Conservation (phyloP, 2,888 invertebrate genomes). For the Melipona beecheii region DNA sequence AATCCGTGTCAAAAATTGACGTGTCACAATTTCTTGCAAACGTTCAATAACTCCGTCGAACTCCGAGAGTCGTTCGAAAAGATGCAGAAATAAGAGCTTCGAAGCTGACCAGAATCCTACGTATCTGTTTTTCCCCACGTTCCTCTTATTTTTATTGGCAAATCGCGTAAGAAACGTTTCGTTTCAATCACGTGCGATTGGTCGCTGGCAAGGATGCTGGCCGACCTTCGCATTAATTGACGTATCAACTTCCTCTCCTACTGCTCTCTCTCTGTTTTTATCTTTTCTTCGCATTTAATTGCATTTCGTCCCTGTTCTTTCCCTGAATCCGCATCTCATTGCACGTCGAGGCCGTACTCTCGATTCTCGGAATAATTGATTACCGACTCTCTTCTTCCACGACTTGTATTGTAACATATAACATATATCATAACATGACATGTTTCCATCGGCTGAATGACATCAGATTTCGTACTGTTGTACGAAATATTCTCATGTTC, state of each 20-base stretch:
- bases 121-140: neutral
- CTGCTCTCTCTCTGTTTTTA: constrained; percentile 22
- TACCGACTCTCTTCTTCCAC: too few relatives aligned
- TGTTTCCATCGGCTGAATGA: neutral
- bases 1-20: too few relatives aligned
- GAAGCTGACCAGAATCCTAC: neutral
- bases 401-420: neutral
- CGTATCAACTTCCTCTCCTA: constrained; percentile 6
- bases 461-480: too few relatives aligned
- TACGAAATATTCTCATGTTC: too few relatives aligned
- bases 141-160: neutral
- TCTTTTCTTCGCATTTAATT: constrained; percentile 46
- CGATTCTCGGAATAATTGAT: constrained; percentile 22
- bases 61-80: neutral
- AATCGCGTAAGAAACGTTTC: constrained; percentile 33
- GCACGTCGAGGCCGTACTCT: constrained; percentile 31
- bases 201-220: constrained; percentile 61
- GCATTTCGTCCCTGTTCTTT: constrained; percentile 39
- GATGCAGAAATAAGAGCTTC: neutral
- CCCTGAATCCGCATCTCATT: constrained; percentile 22
- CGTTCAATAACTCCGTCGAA: too few relatives aligned
- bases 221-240: constrained; percentile 60
- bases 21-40: neutral
- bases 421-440: too few relatives aligned
- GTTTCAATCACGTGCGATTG: constrained; percentile 56